Evolutionary conservation across 2,113 vertebrate species (phyloP), one percentile per base, ranked within the genome.

Genomic region (Caracal caracal): DNA sequence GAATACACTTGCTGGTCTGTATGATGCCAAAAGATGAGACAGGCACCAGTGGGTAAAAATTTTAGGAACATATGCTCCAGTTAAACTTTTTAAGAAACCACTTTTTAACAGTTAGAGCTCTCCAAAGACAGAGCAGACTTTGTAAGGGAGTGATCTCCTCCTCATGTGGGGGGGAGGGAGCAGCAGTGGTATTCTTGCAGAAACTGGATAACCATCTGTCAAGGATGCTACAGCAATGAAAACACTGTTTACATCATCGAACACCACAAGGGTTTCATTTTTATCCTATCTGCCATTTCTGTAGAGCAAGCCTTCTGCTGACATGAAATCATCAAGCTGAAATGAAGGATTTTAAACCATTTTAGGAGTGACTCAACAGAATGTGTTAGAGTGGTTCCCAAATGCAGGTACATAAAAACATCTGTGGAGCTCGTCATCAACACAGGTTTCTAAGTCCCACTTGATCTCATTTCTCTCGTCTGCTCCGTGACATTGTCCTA

Each of bases 181-280:
- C 26, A 51, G 86, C 75, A 91, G 19, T 56, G 95, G 79, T 56
- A 68, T 56, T 88, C 93, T 66, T 61, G 15, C 26, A 93, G 95
- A 95, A 94, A 95, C 88, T 93, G 83, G 95, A 94, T 94, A 94
- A 75, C 95, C 96, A 97, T 97, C 97, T 97, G 96, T 95, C 97
- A 93, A 86, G 75, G 75, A 89, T 28, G 43, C 95, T 53, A 43
- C 37, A 87, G 71, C 82, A 30, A 86, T 90, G 96, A 95, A 96
- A 95, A 89, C 75, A 13, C 80, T 90, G 88, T 96, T 96, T 78
- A 71, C 91, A 93, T 97, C 96, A 96, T 12, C 1, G 43, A 93
- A 81, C 83, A 78, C 95, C 85, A 89, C 85, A 33, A 94, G 90
- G 33, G 49, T 56, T 97, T 93, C 94, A 96, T 96, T 97, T 97